phyloP scores from a whole-genome alignment of 2,113 vertebrate genomes.

The Vombatus ursinus region DNA sequence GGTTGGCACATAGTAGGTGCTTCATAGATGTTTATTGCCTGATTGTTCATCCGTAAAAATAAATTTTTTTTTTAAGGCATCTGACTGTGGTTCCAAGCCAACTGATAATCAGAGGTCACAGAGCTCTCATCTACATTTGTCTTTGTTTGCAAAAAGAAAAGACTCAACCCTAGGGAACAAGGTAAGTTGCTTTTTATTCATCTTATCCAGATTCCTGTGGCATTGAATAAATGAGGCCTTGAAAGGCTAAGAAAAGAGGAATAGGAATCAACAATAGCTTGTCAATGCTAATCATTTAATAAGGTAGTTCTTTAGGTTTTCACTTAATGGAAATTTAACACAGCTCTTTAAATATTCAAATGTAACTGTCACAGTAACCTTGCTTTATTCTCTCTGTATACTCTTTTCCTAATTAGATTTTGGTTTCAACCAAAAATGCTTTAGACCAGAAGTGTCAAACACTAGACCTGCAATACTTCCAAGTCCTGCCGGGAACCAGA shows the following conservation, averaged over 20 bases:
- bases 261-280: background rate
- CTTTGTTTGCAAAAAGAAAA: conserved; percentile 63
- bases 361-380: background rate
- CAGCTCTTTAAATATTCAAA: background rate
- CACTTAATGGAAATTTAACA: background rate
- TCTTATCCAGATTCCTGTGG: conserved; percentile 41
- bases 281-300: background rate
- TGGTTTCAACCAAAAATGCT: background rate
- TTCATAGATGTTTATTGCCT: background rate
- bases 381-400: background rate
- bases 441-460: background rate
- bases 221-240: background rate
- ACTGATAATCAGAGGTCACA: conserved; percentile 33
- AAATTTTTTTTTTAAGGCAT: conserved; percentile 77
- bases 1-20: background rate
- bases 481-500: background rate
- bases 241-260: background rate
- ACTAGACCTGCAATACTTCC: background rate
- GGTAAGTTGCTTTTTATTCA: conserved; percentile 75
- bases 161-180: conserved; percentile 65
- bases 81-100: conserved; percentile 64
- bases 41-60: conserved; percentile 37
- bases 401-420: background rate
- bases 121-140: conserved; percentile 52
- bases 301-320: background rate